Percentiles rank a stretch among this genome's conserved stretches.
These are phyloP conservation scores for Hirtodrosophila trivittata DNA, from an alignment of 2,888 invertebrate genomes.

Conservation along the genomic window DNA sequence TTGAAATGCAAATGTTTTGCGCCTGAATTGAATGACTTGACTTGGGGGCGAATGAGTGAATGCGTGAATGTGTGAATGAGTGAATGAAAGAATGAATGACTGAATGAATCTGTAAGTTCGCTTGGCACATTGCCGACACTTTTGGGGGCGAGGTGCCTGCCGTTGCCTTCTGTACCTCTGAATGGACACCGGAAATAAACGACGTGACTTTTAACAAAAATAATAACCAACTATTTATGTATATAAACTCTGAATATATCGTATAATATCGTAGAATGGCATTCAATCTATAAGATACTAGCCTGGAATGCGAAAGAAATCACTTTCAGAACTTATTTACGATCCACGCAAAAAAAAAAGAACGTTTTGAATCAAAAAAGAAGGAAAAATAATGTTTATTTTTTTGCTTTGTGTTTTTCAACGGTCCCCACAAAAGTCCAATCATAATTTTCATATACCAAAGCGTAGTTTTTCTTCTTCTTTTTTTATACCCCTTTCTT, in stretches of 20 bases:
- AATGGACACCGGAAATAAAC: slow-evolving; percentile 81
- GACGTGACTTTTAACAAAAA: slow-evolving; percentile 82
- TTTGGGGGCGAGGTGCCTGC: slow-evolving; percentile 29
- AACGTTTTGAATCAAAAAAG: no score
- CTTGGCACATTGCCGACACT: slow-evolving; percentile 69
- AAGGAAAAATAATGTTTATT: background rate
- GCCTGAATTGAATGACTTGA: slow-evolving; percentile 51
- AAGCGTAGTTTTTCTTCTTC: background rate
- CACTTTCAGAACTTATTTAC: no score
- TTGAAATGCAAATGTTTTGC: slow-evolving; percentile 73
- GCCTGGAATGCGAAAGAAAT: no score
- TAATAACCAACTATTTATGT: slow-evolving; percentile 55
- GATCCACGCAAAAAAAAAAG: no score
- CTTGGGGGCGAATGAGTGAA: slow-evolving; percentile 44
- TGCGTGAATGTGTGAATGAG: slow-evolving; percentile 30
- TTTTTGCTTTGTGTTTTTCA: slow-evolving; percentile 14
- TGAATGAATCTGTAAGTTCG: slow-evolving; percentile 77
- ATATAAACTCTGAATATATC: background rate
- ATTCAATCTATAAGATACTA: no score
- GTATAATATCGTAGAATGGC: no score
- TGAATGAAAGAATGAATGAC: slow-evolving; percentile 45
- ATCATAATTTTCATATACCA: slow-evolving; percentile 25
- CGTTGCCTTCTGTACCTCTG: slow-evolving; percentile 20
- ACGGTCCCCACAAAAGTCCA: slow-evolving; percentile 19
- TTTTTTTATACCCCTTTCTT: slow-evolving; percentile 23